Conservation (phyloP, 2,888 invertebrate genomes). For the Nephrotoma appendiculata region DNA sequence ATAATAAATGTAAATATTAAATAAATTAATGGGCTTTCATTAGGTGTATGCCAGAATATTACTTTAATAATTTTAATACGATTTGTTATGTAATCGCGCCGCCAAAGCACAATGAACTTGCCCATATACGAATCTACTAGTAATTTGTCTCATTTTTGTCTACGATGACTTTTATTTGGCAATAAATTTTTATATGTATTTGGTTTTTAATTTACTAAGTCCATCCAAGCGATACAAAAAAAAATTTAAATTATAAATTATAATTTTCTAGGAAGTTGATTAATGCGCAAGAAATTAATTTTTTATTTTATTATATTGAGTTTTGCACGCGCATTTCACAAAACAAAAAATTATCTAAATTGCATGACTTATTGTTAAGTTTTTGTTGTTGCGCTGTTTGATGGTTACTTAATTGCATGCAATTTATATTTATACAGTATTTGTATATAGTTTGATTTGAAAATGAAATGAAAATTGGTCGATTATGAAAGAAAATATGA, state of each 20-base stretch:
- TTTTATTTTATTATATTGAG: background rate
- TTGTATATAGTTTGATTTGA: background rate
- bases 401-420: background rate
- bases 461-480: background rate
- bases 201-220: background rate
- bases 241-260: background rate
- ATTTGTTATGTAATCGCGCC: background rate
- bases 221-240: background rate
- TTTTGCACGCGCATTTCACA: background rate
- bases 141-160: background rate
- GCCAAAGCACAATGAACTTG: background rate
- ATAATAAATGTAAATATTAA: background rate
- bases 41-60: background rate
- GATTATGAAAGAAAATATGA: background rate
- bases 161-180: background rate
- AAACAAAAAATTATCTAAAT: background rate
- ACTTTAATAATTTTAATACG: background rate
- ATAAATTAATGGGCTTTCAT: background rate
- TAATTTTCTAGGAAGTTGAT: background rate
- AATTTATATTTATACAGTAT: background rate
- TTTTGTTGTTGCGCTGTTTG: background rate
- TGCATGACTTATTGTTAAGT: background rate
- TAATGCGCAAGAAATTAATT: background rate
- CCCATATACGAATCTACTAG: background rate
- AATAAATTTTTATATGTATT: background rate